Evolutionary conservation across 2,113 vertebrate species (phyloP).

Genomic region (Opisthocomus hoazin): DNA sequence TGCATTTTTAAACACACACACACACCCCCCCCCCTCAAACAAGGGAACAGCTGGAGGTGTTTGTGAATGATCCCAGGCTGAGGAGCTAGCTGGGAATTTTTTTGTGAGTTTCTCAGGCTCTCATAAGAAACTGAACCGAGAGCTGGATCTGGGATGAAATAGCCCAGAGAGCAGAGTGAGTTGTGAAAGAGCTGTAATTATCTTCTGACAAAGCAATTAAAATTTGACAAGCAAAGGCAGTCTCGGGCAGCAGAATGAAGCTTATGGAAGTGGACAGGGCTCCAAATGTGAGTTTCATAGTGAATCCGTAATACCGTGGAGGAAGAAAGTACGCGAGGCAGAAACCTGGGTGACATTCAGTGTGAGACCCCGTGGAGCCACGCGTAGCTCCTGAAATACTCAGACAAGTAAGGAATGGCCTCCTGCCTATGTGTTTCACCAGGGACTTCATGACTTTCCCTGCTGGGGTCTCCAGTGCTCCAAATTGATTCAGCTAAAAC

Average conservation of each 20-base stretch:
- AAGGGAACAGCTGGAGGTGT: not conserved
- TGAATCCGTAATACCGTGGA: not conserved
- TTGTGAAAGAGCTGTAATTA: not conserved
- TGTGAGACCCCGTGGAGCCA: not conserved
- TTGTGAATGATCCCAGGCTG: not conserved
- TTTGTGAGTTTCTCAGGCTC: not conserved
- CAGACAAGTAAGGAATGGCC: not conserved
- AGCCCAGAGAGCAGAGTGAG: not conserved
- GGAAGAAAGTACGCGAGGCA: rapidly evolving
- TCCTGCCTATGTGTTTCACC: not conserved
- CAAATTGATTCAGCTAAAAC: not conserved
- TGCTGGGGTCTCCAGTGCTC: not conserved
- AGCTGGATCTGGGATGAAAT: not conserved
- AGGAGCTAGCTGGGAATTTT: not conserved
- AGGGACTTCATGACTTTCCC: rapidly evolving
- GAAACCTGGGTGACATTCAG: not conserved
- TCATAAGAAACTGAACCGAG: not conserved
- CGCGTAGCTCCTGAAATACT: rapidly evolving
- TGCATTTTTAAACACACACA: not conserved
- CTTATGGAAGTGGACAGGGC: not conserved
- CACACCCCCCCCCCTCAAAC: not conserved
- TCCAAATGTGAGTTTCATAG: not conserved
- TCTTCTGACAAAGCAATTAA: slow-evolving; percentile 25
- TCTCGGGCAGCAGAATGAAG: not conserved
- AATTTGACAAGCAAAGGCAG: not conserved